phyloP scores from a whole-genome alignment of 2,888 invertebrate genomes.

The Galerucella calmariensis region DNA sequence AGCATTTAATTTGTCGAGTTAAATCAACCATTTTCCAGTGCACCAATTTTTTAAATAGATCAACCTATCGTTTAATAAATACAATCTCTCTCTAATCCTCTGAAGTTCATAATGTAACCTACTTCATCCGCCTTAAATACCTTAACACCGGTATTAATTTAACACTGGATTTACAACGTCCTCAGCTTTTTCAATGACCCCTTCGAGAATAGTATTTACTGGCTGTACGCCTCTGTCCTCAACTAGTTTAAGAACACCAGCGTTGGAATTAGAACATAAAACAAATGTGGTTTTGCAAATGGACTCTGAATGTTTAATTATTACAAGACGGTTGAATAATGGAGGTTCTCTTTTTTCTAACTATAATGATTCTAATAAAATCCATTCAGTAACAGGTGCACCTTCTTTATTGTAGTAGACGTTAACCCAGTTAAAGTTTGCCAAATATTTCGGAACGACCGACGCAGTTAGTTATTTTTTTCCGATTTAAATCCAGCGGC shows the following conservation, averaged over 20 bases:
- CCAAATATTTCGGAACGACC: conserved; percentile 33
- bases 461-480: conserved; percentile 18
- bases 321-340: conserved; percentile 35
- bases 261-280: conserved; percentile 23
- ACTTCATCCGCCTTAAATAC: background rate
- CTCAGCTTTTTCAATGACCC: background rate
- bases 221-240: background rate
- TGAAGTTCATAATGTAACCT: background rate
- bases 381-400: conserved; percentile 35
- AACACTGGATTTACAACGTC: background rate
- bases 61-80: too few relatives aligned
- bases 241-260: conserved; percentile 9
- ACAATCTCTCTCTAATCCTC: too few relatives aligned
- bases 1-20: too few relatives aligned
- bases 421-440: conserved; percentile 34
- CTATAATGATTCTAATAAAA: conserved; percentile 30
- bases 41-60: too few relatives aligned
- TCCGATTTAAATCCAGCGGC: conserved; percentile 4
- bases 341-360: conserved; percentile 17
- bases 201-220: background rate
- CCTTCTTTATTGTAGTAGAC: conserved; percentile 31
- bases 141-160: background rate
- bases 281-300: conserved; percentile 22
- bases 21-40: too few relatives aligned
- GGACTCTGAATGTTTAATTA: conserved; percentile 35